Evolutionary conservation across 2,888 invertebrate genomes (phyloP), one percentile per base, ranked within the genome.

Genomic region (Spisula solida): DNA sequence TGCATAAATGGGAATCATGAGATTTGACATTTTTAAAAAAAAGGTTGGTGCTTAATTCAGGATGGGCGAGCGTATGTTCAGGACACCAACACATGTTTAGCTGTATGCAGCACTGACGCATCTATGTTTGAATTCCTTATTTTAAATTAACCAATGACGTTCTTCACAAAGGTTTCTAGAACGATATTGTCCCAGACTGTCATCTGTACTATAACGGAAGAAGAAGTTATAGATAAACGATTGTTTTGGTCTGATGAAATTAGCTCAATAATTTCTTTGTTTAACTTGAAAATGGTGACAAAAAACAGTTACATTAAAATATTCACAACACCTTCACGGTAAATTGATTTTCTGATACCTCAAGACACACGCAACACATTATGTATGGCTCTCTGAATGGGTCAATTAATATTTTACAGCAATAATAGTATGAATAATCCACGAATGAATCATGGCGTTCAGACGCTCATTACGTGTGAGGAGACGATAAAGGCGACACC

Each of bases 391-490:
- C 60, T n/a, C 20, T 25, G 70, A 31, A 70, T 31, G 31, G 6
- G 70, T 70, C 70, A 70, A 70, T 70, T 70, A 70, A 70, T 70
- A 70, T 29, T 70, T 70, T 31, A 70, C 29, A 31, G 31, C 70
- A 70, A 70, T n/a, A 31, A 31, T 70, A 2, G 41, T 41, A 41
- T 41, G 41, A 41, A 41, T 41, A 41, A 41, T 41, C 8, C 70
- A 70, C 8, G 8, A 70, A 70, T 70, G 25, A 70, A 31, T 70
- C 18, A 70, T 70, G 41, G 41, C 41, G 8, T 41, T 6, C 29
- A 70, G 29, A 31, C 29, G 31, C 14, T 31, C n/a, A 31, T 31
- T 10, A 31, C 70, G 31, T 70, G 31, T 31, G 6, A 6, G 31
- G n/a, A 70, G 70, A 70, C 70, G 70, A 70, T 29, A 70, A 70